Evolutionary conservation across 2,113 vertebrate species (phyloP).

Genomic region (Tringa solitaria): DNA sequence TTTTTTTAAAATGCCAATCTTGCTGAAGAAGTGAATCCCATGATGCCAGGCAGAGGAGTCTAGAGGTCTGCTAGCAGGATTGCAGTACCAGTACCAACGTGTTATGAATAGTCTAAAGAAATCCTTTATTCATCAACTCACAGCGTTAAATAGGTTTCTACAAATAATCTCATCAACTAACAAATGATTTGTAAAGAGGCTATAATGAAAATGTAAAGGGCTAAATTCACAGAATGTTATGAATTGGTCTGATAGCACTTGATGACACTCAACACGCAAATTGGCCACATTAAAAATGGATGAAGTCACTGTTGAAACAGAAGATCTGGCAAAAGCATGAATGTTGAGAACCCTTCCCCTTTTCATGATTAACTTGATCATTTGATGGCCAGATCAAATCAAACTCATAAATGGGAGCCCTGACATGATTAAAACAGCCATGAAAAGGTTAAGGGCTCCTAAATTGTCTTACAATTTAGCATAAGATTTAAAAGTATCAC

Average conservation of each 20-base stretch:
- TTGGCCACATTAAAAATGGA: background rate
- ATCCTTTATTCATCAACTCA: background rate
- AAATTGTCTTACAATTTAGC: slow-evolving; percentile 1
- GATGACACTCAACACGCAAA: background rate
- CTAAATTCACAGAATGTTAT: background rate
- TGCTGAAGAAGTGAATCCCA: background rate
- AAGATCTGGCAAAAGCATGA: background rate
- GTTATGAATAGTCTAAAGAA: background rate
- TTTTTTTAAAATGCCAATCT: background rate
- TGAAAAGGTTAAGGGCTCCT: background rate
- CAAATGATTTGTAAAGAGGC: background rate
- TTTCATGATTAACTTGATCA: background rate
- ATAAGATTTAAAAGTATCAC: background rate
- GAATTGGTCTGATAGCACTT: background rate
- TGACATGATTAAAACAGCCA: background rate
- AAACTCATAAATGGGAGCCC: background rate
- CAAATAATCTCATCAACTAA: background rate
- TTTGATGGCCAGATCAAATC: background rate
- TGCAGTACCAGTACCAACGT: background rate
- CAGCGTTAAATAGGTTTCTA: background rate
- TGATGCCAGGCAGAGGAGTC: background rate
- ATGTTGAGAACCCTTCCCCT: background rate
- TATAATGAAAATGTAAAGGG: background rate
- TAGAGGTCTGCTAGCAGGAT: background rate
- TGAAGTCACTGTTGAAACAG: background rate